Conservation (phyloP, 2,888 invertebrate species). For the Zelleria hepariella region DNA sequence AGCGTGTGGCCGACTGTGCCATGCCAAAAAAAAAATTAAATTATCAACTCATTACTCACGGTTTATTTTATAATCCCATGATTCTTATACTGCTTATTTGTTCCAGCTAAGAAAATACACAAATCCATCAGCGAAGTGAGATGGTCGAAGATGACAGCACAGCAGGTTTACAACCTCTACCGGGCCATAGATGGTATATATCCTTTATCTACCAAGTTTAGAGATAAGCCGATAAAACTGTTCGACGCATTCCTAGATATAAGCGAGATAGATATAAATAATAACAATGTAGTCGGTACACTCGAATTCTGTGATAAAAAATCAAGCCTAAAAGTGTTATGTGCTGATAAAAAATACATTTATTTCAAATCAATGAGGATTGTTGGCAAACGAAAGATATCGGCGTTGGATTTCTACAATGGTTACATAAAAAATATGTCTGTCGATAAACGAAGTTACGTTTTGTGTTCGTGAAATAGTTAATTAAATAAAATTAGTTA, state of each 20-base stretch:
- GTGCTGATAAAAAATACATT: slow-evolving; percentile 76
- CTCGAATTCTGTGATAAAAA: slow-evolving; percentile 72
- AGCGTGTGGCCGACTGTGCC: too few species aligned
- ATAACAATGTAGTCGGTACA: slow-evolving; percentile 61
- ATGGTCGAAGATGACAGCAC: slow-evolving; percentile 77
- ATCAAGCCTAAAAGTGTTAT: slow-evolving; percentile 75
- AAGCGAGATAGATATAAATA: slow-evolving; percentile 21
- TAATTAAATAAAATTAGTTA: too few species aligned
- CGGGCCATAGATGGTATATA: slow-evolving; percentile 78
- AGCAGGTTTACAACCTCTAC: slow-evolving; percentile 78
- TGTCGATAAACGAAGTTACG: slow-evolving; percentile 32
- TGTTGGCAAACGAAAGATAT: slow-evolving; percentile 79
- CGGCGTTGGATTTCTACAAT: slow-evolving; percentile 86
- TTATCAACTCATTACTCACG: too few species aligned
- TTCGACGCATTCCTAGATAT: slow-evolving; percentile 63
- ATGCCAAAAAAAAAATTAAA: too few species aligned
- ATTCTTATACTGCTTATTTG: slow-evolving; percentile 9
- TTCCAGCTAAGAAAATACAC: slow-evolving; percentile 82
- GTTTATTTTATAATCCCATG: neutral
- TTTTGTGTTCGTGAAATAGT: slow-evolving; percentile 22
- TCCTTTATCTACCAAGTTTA: slow-evolving; percentile 74
- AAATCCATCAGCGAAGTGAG: slow-evolving; percentile 72
- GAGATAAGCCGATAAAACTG: slow-evolving; percentile 74
- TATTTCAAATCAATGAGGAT: slow-evolving; percentile 76
- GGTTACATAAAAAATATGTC: slow-evolving; percentile 80